phyloP scores from a whole-genome alignment of 2,113 vertebrate species.

The Strix aluco region DNA sequence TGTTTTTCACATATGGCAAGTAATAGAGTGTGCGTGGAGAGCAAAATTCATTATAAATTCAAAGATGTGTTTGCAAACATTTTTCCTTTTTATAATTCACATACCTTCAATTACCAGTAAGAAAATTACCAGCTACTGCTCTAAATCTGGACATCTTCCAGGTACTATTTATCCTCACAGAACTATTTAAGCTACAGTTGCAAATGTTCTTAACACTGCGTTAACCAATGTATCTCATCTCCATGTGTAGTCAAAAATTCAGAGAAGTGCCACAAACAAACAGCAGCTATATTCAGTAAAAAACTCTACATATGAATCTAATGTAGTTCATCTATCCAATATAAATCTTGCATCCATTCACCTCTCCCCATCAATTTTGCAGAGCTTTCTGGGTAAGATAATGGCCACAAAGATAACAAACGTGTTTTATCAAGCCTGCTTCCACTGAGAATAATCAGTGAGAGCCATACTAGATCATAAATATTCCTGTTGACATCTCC shows the following conservation, averaged over 20 bases:
- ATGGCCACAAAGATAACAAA: neutral
- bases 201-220: neutral
- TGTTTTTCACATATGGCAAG: neutral
- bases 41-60: neutral
- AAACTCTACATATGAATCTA: neutral
- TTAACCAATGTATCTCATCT: neutral
- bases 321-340: neutral
- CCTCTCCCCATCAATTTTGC: neutral
- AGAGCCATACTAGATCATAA: neutral
- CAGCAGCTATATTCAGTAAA: neutral
- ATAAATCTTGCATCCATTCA: neutral
- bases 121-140: neutral
- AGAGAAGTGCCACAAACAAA: neutral
- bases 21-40: neutral
- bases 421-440: neutral
- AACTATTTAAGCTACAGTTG: neutral
- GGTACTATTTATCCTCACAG: neutral
- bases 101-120: neutral
- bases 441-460: neutral
- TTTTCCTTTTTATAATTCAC: neutral
- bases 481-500: neutral
- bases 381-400: neutral
- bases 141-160: constrained; percentile 1
- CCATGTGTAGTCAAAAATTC: neutral
- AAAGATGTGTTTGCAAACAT: neutral